Percentiles rank a stretch among this genome's conserved stretches.
phyloP scores from a whole-genome alignment of 2,888 invertebrate genomes.

The Blomia tropicalis region DNA sequence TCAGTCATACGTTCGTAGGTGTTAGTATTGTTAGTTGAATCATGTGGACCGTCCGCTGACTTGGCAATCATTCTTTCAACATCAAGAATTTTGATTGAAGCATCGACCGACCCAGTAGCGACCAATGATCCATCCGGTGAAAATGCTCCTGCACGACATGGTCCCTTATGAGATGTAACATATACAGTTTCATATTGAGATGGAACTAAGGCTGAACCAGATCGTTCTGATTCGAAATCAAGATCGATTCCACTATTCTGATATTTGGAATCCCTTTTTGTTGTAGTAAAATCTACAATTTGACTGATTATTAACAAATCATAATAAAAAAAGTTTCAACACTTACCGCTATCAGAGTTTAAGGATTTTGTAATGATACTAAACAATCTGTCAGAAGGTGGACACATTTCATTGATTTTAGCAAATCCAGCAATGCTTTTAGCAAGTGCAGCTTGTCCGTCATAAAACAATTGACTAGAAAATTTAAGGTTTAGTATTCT shows the following conservation, averaged over 20 bases:
- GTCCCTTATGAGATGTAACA: constrained; percentile 90
- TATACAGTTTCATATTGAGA: constrained; percentile 86
- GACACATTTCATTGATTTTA: constrained; percentile 80
- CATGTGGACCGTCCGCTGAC: constrained; percentile 23
- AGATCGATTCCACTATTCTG: constrained; percentile 53
- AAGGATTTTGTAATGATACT: constrained; percentile 70
- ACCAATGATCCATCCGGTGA: constrained; percentile 79
- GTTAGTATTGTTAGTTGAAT: constrained; percentile 47
- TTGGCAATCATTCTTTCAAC: constrained; percentile 98
- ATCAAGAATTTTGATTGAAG: constrained; percentile 89
- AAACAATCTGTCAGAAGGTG: constrained; percentile 80
- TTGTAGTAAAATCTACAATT: neutral
- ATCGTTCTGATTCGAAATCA: constrained; percentile 77
- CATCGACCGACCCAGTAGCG: constrained; percentile 94
- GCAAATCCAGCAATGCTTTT: constrained; percentile 63
- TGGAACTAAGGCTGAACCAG: constrained; percentile 11
- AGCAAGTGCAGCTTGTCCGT: constrained; percentile 83
- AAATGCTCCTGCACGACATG: constrained; percentile 85
- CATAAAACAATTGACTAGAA: constrained; percentile 83
- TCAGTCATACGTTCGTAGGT: constrained; percentile 36
- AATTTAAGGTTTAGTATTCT: constrained; percentile 30
- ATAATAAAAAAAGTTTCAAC: neutral
- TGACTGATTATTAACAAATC: neutral
- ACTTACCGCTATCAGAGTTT: constrained; percentile 55
- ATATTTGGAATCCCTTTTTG: constrained; percentile 24